Conservation (phyloP, 2,797 vertebrate species). For the Triplophysa bombifrons region DNA sequence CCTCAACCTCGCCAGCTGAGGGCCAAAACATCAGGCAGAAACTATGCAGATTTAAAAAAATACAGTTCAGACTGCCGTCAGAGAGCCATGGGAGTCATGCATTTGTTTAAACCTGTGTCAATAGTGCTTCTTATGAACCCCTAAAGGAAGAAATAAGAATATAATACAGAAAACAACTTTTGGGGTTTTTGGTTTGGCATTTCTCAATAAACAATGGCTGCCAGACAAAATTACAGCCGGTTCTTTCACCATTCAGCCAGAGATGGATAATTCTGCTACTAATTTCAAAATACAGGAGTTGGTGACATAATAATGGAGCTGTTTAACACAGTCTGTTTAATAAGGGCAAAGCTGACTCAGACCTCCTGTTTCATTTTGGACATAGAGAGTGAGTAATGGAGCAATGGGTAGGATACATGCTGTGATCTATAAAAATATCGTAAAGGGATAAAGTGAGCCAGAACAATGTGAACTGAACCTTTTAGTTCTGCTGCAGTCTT, state of each 20-base stretch:
- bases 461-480: neutral
- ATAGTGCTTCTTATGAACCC: slow-evolving; percentile 53
- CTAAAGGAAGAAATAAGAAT: slow-evolving; percentile 50
- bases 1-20: slow-evolving; percentile 47
- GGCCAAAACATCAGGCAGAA: slow-evolving; percentile 17
- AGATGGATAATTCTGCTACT: slow-evolving; percentile 41
- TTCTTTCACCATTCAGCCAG: slow-evolving; percentile 57
- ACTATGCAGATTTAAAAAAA: slow-evolving; percentile 40
- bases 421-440: slow-evolving; percentile 26
- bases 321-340: slow-evolving; percentile 33
- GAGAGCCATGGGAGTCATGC: slow-evolving; percentile 53
- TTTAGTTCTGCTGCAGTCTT: slow-evolving; percentile 3
- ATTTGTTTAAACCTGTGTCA: slow-evolving; percentile 54
- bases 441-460: slow-evolving; percentile 11
- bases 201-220: slow-evolving; percentile 70
- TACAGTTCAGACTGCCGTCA: slow-evolving; percentile 40
- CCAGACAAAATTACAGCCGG: slow-evolving; percentile 68
- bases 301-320: slow-evolving; percentile 35
- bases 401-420: slow-evolving; percentile 19
- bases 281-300: slow-evolving; percentile 30
- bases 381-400: slow-evolving; percentile 23
- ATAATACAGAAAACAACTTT: slow-evolving; percentile 55
- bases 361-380: slow-evolving; percentile 40
- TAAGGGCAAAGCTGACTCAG: slow-evolving; percentile 31
- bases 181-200: slow-evolving; percentile 45